Evolutionary conservation across 64 coral and sea anemone genomes (phyloP).

Genomic region (Trachythela sp.): DNA sequence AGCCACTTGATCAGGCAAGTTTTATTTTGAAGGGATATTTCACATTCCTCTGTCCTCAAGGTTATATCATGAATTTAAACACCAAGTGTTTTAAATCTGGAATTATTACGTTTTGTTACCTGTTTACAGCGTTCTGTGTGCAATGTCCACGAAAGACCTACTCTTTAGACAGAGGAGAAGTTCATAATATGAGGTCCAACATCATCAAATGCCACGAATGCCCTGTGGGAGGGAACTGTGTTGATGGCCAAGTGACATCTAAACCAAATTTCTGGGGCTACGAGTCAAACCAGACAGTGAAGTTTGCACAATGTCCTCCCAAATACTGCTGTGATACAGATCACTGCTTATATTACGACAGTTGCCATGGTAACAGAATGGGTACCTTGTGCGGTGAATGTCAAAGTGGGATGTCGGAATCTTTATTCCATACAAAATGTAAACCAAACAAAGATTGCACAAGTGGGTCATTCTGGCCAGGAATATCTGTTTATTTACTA

Average conservation of each 20-base stretch:
- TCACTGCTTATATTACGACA: neutral
- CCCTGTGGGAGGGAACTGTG: neutral
- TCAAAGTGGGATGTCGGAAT: neutral
- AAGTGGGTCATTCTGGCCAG: neutral
- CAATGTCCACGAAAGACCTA: neutral
- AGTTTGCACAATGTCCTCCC: neutral
- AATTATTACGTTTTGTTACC: too few relatives aligned
- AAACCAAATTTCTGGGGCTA: neutral
- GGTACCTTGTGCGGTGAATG: neutral
- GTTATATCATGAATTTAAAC: neutral
- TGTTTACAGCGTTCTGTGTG: neutral
- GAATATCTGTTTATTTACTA: neutral
- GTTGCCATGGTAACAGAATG: neutral
- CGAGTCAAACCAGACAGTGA: neutral
- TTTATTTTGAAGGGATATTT: constrained; percentile 7
- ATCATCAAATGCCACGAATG: neutral
- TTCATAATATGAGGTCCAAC: neutral
- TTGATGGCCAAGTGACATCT: neutral
- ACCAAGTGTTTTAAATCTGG: too few relatives aligned
- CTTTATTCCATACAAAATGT: neutral
- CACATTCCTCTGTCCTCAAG: neutral
- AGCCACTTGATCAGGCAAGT: constrained; percentile 3
- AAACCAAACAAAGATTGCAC: neutral
- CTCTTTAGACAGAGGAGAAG: neutral
- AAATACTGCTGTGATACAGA: neutral